Evolutionary conservation across 2,113 vertebrate species (phyloP).

Genomic region (Pteropus alecto): DNA sequence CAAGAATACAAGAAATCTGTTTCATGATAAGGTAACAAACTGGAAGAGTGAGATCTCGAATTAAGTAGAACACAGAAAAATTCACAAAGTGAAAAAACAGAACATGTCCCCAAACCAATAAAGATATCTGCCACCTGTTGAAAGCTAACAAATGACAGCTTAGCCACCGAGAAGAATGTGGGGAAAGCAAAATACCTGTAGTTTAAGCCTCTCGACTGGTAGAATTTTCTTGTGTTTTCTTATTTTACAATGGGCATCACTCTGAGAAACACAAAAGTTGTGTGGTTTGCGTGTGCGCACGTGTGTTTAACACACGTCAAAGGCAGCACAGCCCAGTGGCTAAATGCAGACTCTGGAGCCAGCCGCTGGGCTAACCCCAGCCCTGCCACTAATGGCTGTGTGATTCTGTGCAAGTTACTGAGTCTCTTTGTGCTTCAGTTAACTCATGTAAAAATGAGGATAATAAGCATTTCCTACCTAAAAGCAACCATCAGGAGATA

Average conservation of each 20-base stretch:
- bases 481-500: accelerated
- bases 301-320: neutral
- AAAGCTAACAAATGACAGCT: neutral
- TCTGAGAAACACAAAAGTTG: neutral
- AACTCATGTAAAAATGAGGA: neutral
- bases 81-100: neutral
- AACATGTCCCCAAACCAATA: neutral
- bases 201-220: neutral
- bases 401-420: neutral
- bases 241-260: neutral
- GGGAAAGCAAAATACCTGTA: neutral
- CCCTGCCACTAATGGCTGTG: neutral
- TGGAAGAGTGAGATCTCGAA: neutral
- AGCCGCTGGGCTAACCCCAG: neutral
- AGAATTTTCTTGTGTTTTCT: neutral
- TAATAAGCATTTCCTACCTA: accelerated
- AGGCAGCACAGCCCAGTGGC: neutral
- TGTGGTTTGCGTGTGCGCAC: accelerated
- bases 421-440: neutral
- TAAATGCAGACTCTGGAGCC: neutral
- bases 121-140: neutral
- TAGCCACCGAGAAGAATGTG: neutral
- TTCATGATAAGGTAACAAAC: neutral
- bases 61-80: neutral
- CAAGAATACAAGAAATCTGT: neutral